A percentile compares a stretch with the other conserved stretches of the same genome.
These are phyloP conservation scores for Melitaea cinxia DNA, from an alignment of 1,140 invertebrate genomes.

Conservation along the genomic window DNA sequence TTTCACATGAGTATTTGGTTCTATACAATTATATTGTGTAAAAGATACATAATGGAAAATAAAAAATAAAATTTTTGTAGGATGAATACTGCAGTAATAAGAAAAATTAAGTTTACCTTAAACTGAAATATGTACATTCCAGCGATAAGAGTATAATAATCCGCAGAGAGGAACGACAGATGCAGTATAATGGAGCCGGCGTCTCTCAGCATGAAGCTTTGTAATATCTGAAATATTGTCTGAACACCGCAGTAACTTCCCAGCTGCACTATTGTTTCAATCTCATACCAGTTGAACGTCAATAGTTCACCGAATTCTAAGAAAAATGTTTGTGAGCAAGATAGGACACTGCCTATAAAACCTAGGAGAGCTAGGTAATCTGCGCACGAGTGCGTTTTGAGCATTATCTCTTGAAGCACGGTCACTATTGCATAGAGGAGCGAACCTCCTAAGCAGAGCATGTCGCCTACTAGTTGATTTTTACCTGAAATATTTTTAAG, in stretches of 20 bases:
- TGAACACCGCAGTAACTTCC: conserved; percentile 79
- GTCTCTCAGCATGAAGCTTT: conserved; percentile 88
- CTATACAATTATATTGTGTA: no score
- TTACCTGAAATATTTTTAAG: conserved; percentile 82
- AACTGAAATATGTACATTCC: conserved; percentile 92
- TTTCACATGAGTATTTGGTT: no score
- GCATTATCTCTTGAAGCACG: conserved; percentile 91
- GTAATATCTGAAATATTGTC: conserved; percentile 90
- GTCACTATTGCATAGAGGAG: conserved; percentile 91
- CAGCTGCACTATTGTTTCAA: conserved; percentile 74
- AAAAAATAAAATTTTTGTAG: no score
- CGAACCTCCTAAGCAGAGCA: conserved; percentile 91
- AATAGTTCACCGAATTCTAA: conserved; percentile 73
- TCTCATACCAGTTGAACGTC: conserved; percentile 83
- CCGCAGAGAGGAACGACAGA: conserved; percentile 90
- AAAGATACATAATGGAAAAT: no score
- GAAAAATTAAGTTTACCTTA: conserved; percentile 83
- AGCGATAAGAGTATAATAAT: conserved; percentile 92
- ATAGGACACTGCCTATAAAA: conserved; percentile 90
- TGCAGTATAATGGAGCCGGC: conserved; percentile 92
- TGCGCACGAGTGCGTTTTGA: conserved; percentile 89
- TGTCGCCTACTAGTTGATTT: conserved; percentile 91
- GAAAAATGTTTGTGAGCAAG: conserved; percentile 87
- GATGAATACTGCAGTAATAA: not conserved
- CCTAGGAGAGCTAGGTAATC: conserved; percentile 94